phyloP scores from a whole-genome alignment of 2,888 invertebrate genomes.

The Drosophila atroscutellata region DNA sequence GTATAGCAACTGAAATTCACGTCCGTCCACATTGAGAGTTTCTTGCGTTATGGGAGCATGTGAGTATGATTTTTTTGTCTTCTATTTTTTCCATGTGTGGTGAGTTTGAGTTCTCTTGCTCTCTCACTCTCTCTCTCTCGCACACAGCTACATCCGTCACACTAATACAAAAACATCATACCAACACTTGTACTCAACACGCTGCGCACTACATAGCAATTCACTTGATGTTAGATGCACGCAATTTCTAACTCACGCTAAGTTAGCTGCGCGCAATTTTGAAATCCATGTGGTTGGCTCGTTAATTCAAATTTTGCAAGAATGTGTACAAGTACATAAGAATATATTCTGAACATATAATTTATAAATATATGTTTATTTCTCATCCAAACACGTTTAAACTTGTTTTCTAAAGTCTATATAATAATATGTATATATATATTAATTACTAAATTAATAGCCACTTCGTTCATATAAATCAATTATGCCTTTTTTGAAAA shows the following conservation, averaged over 20 bases:
- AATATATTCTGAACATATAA: neutral
- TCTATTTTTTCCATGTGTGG: conserved; percentile 54
- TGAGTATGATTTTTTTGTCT: conserved; percentile 35
- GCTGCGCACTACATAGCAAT: conserved; percentile 10
- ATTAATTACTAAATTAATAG: too few relatives aligned
- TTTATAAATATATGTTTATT: neutral
- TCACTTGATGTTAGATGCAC: conserved; percentile 36
- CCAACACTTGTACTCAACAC: conserved; percentile 19
- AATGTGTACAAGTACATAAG: neutral
- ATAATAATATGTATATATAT: neutral
- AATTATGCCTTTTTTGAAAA: too few relatives aligned
- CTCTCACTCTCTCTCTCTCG: conserved; percentile 24
- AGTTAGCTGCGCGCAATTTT: conserved; percentile 49
- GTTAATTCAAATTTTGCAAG: neutral
- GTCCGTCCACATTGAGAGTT: conserved; percentile 54
- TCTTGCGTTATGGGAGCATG: conserved; percentile 47
- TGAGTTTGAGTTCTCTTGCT: conserved; percentile 47
- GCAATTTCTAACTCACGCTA: conserved; percentile 44
- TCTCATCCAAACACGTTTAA: neutral
- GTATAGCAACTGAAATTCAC: conserved; percentile 48
- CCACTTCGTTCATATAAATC: too few relatives aligned
- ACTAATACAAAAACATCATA: conserved; percentile 27
- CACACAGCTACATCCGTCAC: conserved; percentile 35
- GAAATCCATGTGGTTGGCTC: conserved; percentile 16
- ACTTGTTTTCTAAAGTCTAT: neutral